Percentiles rank a stretch among this genome's conserved stretches.
Evolutionary conservation across 2,797 vertebrate genomes (phyloP).

Genomic region (Prunella strophiata): DNA sequence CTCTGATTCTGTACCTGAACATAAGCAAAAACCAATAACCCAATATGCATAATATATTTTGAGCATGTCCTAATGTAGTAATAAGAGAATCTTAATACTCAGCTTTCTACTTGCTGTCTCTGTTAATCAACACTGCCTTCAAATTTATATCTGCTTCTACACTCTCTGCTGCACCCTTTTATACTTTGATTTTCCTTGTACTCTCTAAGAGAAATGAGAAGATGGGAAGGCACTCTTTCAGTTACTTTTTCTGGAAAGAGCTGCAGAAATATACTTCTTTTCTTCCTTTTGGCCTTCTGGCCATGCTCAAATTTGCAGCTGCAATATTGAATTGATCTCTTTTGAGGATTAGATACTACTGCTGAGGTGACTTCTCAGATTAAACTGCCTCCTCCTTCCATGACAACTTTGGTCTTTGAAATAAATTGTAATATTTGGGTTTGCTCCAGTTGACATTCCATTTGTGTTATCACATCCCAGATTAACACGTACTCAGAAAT

Average conservation of each 20-base stretch:
- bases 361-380: background rate
- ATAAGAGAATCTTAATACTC: background rate
- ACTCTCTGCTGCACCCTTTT: background rate
- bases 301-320: background rate
- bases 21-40: background rate
- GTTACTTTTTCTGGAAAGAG: background rate
- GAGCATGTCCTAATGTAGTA: background rate
- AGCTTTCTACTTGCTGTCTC: background rate
- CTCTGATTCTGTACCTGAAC: background rate
- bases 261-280: background rate
- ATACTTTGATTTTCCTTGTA: background rate
- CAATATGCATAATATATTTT: background rate
- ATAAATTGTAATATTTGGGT: background rate
- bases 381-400: background rate
- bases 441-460: background rate
- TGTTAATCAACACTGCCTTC: background rate
- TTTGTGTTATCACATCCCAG: background rate
- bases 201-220: background rate
- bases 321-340: background rate
- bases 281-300: background rate
- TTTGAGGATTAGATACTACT: background rate
- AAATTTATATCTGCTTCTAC: background rate
- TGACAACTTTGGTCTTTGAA: background rate
- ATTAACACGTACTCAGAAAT: background rate
- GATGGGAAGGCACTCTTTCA: background rate